Evolutionary conservation across 2,888 invertebrate genomes (phyloP).

Genomic region (Tachina fera): DNA sequence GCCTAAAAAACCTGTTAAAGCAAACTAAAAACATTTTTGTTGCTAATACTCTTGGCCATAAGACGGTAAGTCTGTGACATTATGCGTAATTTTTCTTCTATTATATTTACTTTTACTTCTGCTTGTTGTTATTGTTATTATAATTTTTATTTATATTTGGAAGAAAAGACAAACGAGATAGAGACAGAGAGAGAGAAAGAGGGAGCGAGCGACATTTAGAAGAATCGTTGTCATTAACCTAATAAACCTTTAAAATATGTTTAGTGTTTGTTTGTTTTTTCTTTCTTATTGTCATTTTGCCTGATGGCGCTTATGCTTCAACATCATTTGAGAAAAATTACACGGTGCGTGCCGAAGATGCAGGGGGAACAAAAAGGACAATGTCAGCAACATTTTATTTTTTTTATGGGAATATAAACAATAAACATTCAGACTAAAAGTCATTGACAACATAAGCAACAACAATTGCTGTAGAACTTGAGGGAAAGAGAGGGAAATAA

Average conservation of each 20-base stretch:
- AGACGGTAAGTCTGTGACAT: too few relatives aligned
- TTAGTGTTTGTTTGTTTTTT: conserved; percentile 12
- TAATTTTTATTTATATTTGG: not conserved
- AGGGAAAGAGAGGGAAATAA: not conserved
- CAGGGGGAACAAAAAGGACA: not conserved
- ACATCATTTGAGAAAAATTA: not conserved
- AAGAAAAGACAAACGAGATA: not conserved
- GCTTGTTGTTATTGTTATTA: not conserved
- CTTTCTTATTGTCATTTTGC: not conserved
- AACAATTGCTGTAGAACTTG: not conserved
- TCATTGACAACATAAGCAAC: conserved; percentile 17
- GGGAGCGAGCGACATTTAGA: not conserved
- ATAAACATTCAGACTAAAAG: conserved; percentile 32
- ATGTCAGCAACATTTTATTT: not conserved
- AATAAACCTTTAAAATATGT: conserved; percentile 59
- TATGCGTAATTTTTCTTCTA: not conserved
- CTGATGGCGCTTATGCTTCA: conserved; percentile 10
- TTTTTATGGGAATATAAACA: conserved; percentile 22
- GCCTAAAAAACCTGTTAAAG: conserved; percentile 28
- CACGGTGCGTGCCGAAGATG: not conserved
- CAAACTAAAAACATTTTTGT: conserved; percentile 25
- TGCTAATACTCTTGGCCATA: not conserved
- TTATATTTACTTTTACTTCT: not conserved
- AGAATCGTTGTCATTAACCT: conserved; percentile 51
- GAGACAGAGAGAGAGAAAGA: not conserved